Evolutionary conservation across 2,888 invertebrate genomes (phyloP).

Genomic region (Muschampia plurimacula): DNA sequence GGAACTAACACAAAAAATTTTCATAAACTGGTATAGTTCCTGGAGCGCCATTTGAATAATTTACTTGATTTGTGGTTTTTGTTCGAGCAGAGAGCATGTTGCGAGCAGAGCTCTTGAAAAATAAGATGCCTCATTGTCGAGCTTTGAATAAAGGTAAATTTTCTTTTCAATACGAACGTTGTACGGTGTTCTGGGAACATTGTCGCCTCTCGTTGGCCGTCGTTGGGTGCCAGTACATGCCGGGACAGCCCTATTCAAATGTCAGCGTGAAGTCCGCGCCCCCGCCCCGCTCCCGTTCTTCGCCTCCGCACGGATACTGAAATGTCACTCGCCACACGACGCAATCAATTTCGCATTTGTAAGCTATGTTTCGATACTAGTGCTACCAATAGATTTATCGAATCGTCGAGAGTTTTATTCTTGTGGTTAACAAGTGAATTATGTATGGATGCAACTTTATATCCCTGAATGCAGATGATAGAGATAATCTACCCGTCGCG

Average conservation of each 20-base stretch:
- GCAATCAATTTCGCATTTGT: constrained; percentile 86
- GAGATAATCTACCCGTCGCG: background rate
- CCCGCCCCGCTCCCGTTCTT: constrained; percentile 49
- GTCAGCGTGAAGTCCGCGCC: constrained; percentile 74
- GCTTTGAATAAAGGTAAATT: constrained; percentile 76
- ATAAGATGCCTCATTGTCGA: constrained; percentile 69
- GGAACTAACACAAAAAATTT: background rate
- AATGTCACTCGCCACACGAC: constrained; percentile 83
- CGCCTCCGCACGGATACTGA: constrained; percentile 66
- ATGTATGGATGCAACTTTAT: background rate
- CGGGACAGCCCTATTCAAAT: constrained; percentile 84
- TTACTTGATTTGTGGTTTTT: constrained; percentile 32
- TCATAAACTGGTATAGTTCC: constrained; percentile 2
- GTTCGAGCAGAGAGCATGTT: constrained; percentile 22
- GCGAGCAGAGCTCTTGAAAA: constrained; percentile 59
- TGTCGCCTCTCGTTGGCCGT: constrained; percentile 81
- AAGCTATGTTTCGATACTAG: constrained; percentile 72
- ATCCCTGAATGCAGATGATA: background rate
- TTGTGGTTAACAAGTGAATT: constrained; percentile 16
- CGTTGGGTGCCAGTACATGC: constrained; percentile 81
- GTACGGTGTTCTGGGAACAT: constrained; percentile 78
- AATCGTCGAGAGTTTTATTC: constrained; percentile 44
- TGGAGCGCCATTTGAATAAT: constrained; percentile 14
- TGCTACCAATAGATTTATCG: constrained; percentile 76
- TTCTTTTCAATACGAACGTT: constrained; percentile 80